Evolutionary conservation across 2,888 invertebrate genomes (phyloP).

Genomic region (Mythimna ferrago): DNA sequence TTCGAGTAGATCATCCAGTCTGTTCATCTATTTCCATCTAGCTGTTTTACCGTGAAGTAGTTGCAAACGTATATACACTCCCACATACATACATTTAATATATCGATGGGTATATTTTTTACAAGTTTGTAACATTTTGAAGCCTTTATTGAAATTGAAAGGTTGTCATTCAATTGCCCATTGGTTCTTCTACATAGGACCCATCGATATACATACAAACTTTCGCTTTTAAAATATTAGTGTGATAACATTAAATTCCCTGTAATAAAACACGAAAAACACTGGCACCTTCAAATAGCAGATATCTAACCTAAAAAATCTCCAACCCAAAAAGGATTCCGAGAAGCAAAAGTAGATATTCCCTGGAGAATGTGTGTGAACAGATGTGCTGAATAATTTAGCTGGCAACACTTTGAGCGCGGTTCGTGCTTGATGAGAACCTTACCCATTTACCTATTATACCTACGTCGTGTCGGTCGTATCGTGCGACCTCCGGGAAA

Average conservation of each 20-base stretch:
- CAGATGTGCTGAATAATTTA: constrained; percentile 81
- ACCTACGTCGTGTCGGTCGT: constrained; percentile 33
- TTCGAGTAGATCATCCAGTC: too few species aligned
- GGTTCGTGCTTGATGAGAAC: constrained; percentile 68
- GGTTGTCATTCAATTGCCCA: too few species aligned
- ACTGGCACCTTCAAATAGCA: constrained; percentile 48
- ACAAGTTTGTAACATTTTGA: too few species aligned
- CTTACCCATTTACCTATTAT: constrained; percentile 63
- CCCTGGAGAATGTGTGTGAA: constrained; percentile 71
- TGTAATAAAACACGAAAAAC: constrained; percentile 7
- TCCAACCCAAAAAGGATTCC: constrained; percentile 73
- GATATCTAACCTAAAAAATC: constrained; percentile 63
- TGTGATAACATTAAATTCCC: neutral
- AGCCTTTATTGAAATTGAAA: too few species aligned
- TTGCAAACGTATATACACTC: too few species aligned
- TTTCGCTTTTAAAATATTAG: too few species aligned
- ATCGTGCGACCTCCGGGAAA: constrained; percentile 46
- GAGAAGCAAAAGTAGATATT: constrained; percentile 56
- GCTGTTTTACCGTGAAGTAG: too few species aligned
- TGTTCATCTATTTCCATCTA: too few species aligned
- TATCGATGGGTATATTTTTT: neutral
- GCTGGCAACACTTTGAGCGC: constrained; percentile 73
- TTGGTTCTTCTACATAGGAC: too few species aligned
- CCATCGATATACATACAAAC: too few species aligned
- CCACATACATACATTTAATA: neutral